These are phyloP conservation scores for Sebastes trivittatus DNA, from an alignment of 2,797 vertebrate species.

Conservation along the genomic window DNA sequence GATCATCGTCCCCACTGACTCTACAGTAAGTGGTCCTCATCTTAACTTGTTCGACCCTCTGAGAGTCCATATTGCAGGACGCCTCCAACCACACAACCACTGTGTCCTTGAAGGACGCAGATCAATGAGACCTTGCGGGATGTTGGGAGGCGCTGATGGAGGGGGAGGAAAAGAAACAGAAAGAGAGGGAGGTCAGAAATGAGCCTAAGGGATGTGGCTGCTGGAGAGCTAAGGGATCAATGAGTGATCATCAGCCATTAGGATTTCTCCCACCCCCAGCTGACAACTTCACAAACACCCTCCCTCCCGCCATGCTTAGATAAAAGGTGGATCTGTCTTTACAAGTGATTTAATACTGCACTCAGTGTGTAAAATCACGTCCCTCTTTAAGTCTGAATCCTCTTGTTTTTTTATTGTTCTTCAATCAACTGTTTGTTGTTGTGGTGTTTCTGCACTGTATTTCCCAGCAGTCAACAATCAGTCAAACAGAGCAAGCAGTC, in stretches of 20 bases:
- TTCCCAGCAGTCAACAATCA: constrained; percentile 1
- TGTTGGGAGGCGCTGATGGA: constrained; percentile 2
- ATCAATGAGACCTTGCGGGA: constrained; percentile 60
- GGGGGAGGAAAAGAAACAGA: neutral
- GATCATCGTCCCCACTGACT: constrained; percentile 27
- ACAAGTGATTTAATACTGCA: neutral
- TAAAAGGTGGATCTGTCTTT: neutral
- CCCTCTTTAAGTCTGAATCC: neutral
- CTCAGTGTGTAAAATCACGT: neutral
- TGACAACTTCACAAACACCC: constrained; percentile 16
- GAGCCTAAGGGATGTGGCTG: constrained; percentile 24
- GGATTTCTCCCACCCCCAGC: constrained; percentile 14
- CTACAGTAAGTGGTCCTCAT: constrained; percentile 37
- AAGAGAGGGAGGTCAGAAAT: constrained; percentile 6
- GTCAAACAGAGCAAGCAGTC: neutral
- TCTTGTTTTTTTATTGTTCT: neutral
- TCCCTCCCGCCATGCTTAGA: neutral
- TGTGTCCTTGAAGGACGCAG: constrained; percentile 44
- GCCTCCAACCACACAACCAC: constrained; percentile 29
- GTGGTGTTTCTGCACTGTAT: neutral
- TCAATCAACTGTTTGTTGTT: neutral
- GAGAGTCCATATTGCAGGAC: constrained; percentile 17
- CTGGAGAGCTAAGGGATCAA: constrained; percentile 45
- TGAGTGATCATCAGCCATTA: constrained; percentile 40
- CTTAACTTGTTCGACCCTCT: constrained; percentile 27